Evolutionary conservation across 2,113 vertebrate genomes (phyloP).

Genomic region (Neoarius graeffei): DNA sequence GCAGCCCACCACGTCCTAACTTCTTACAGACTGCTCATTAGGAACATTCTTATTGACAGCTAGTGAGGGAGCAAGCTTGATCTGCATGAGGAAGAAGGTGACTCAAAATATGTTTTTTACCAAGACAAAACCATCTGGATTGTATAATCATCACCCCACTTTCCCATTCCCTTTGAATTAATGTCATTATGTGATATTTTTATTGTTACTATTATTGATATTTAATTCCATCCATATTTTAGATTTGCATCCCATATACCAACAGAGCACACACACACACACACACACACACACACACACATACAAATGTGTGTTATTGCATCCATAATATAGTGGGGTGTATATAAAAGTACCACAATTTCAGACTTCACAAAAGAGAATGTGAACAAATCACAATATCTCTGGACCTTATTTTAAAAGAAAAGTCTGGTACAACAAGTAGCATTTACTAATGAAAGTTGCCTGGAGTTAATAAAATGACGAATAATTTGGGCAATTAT

Average conservation of each 20-base stretch:
- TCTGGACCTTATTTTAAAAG: background rate
- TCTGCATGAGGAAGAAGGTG: slow-evolving; percentile 25
- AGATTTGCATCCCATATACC: background rate
- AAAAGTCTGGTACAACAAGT: background rate
- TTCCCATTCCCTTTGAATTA: background rate
- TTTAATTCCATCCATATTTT: background rate
- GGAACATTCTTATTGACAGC: slow-evolving; percentile 17
- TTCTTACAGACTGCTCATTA: slow-evolving; percentile 45
- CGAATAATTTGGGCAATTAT: background rate
- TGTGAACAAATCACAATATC: background rate
- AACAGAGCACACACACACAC: background rate
- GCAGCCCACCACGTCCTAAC: slow-evolving; percentile 22
- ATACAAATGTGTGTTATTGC: background rate
- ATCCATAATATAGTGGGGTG: background rate
- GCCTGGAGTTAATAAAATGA: background rate
- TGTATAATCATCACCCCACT: background rate
- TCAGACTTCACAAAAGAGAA: background rate
- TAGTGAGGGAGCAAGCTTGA: slow-evolving; percentile 7
- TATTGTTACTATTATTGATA: background rate
- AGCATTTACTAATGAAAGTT: background rate
- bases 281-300: too few species aligned
- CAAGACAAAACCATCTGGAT: background rate
- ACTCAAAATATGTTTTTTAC: background rate
- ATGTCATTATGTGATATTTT: background rate
- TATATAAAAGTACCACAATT: background rate